These are phyloP conservation scores for Neodon shergylaensis DNA, from an alignment of 2,113 vertebrate genomes.

Conservation along the genomic window DNA sequence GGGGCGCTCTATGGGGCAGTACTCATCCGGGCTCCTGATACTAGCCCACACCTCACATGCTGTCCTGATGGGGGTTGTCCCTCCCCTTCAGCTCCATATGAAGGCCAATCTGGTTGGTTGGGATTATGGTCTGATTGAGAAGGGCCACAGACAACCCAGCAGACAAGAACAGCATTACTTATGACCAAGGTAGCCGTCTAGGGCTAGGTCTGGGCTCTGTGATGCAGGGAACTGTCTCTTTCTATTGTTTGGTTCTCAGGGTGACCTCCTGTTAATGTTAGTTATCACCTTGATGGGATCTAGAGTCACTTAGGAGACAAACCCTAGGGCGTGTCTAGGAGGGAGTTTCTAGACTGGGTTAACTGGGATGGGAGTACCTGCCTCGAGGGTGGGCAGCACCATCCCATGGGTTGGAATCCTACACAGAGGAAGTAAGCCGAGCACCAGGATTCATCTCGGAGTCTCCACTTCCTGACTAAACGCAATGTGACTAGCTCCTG, in stretches of 20 bases:
- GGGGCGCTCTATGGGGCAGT: background rate
- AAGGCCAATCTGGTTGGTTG: background rate
- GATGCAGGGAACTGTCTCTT: background rate
- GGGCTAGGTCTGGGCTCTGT: background rate
- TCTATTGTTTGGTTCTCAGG: background rate
- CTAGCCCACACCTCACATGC: background rate
- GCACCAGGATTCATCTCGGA: background rate
- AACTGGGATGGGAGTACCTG: background rate
- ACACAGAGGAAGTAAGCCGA: background rate
- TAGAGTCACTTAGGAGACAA: background rate
- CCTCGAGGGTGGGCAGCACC: background rate
- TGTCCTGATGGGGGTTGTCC: background rate
- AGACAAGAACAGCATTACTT: background rate
- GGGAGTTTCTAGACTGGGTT: background rate
- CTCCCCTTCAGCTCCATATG: background rate
- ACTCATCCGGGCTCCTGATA: background rate
- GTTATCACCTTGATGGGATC: background rate
- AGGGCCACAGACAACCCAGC: background rate
- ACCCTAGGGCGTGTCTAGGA: background rate
- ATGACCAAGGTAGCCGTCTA: background rate
- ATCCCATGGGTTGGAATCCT: background rate
- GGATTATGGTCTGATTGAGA: background rate
- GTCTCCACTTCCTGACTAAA: background rate
- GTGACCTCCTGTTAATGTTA: background rate
- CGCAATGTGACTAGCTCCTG: background rate